These are phyloP conservation scores for Rousettus leschenaultii DNA, from an alignment of 2,113 vertebrate genomes.

Conservation along the genomic window DNA sequence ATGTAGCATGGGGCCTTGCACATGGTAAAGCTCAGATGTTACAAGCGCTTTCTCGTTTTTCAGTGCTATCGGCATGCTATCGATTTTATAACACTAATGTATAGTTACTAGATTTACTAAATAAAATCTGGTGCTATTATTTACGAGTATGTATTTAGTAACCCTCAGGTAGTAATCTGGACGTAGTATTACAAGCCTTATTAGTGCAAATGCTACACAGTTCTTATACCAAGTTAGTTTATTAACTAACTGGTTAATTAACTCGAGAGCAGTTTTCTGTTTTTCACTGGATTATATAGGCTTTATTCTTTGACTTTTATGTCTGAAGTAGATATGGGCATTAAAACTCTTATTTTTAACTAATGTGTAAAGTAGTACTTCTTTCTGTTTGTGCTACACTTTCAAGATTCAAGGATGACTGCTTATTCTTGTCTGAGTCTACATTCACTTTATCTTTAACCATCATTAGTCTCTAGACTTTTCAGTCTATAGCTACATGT, in stretches of 20 bases:
- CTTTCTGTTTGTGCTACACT: not conserved
- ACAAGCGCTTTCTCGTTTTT: not conserved
- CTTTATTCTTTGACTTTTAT: not conserved
- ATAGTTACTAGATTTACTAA: slow-evolving; percentile 7
- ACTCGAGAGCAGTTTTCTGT: not conserved
- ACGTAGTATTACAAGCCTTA: not conserved
- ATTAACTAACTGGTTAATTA: not conserved
- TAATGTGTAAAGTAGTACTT: not conserved
- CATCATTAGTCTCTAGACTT: not conserved
- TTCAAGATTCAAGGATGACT: not conserved
- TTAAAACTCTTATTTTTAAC: slow-evolving; percentile 13
- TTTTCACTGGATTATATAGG: not conserved
- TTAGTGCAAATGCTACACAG: not conserved
- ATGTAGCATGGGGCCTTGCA: not conserved
- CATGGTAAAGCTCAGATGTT: not conserved
- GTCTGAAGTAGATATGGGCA: not conserved
- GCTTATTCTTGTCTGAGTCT: not conserved
- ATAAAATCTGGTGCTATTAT: not conserved
- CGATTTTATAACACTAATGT: not conserved
- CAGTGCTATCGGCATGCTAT: not conserved
- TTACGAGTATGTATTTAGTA: not conserved
- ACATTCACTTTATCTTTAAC: not conserved
- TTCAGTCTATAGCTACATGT: not conserved
- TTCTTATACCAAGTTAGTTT: not conserved
- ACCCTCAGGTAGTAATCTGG: not conserved